Percentiles rank a stretch among this genome's conserved stretches.
These are phyloP conservation scores for Oryzias javanicus DNA, from an alignment of 2,113 vertebrate species.

Conservation along the genomic window DNA sequence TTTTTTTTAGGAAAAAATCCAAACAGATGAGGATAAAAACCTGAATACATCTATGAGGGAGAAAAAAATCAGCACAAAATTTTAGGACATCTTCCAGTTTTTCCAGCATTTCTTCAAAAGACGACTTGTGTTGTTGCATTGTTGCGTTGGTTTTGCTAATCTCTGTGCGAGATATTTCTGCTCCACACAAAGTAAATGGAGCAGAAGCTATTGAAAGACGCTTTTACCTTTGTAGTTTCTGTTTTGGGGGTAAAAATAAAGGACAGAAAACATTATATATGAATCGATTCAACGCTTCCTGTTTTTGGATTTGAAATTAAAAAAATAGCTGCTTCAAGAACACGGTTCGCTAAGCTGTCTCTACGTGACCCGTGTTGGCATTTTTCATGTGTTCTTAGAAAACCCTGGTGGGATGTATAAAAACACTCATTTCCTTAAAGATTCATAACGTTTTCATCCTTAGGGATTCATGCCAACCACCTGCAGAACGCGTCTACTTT, in stretches of 20 bases:
- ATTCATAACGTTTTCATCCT: no score
- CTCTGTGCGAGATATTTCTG: slow-evolving; percentile 36
- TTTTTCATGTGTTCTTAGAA: slow-evolving; percentile 14
- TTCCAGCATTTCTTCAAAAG: slow-evolving; percentile 34
- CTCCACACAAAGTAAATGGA: slow-evolving; percentile 47
- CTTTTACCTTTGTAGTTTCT: slow-evolving; percentile 25
- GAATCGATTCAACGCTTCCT: neutral
- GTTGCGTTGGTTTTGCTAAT: slow-evolving; percentile 57
- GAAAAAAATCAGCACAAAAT: slow-evolving; percentile 45
- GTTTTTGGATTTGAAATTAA: slow-evolving; percentile 16
- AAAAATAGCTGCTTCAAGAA: slow-evolving; percentile 15
- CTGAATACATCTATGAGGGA: slow-evolving; percentile 34
- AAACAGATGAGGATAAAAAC: slow-evolving; percentile 3
- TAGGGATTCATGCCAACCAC: no score
- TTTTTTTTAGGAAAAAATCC: neutral
- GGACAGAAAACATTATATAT: slow-evolving; percentile 6
- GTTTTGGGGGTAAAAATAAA: slow-evolving; percentile 33
- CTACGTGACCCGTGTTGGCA: slow-evolving; percentile 22
- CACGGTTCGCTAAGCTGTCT: slow-evolving; percentile 32
- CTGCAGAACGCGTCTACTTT: no score
- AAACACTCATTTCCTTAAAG: slow-evolving; percentile 8
- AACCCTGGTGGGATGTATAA: slow-evolving; percentile 2
- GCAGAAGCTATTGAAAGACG: slow-evolving; percentile 27
- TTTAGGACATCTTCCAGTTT: slow-evolving; percentile 43
- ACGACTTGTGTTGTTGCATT: slow-evolving; percentile 41